A percentile compares a stretch with the other conserved stretches of the same genome.
phyloP scores from a whole-genome alignment of 23 tunicate genomes.

The Phallusia fumigata region DNA sequence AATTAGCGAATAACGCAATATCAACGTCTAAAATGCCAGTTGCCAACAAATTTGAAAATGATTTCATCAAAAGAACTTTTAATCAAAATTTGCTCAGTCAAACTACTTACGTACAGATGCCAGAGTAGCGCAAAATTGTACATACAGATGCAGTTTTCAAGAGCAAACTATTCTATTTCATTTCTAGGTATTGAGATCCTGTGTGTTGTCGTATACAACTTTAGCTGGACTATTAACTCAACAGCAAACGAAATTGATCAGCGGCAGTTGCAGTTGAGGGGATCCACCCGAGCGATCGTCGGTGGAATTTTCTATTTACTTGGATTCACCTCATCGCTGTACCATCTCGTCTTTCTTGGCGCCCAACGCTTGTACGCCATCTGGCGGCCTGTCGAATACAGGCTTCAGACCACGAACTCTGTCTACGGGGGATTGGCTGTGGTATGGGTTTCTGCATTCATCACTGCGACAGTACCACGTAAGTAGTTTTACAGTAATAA shows the following conservation, averaged over 20 bases:
- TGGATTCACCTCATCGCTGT: constrained; percentile 41
- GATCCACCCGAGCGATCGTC: constrained; percentile 4
- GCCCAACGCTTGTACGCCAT: constrained; percentile 35
- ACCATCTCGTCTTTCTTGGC: constrained; percentile 37
- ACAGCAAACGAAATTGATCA: constrained; percentile 20
- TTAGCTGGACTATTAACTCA: constrained; percentile 4
- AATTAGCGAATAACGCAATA: too few relatives aligned
- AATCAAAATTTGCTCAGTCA: too few relatives aligned
- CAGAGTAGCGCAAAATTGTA: too few relatives aligned
- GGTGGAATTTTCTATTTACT: constrained; percentile 36
- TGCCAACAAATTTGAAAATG: too few relatives aligned
- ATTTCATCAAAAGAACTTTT: too few relatives aligned
- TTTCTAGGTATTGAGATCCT: constrained; percentile 26
- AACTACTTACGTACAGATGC: too few relatives aligned
- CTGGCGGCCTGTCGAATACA: constrained; percentile 27
- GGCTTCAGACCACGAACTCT: background rate
- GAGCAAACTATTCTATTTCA: too few relatives aligned
- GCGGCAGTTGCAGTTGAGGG: background rate
- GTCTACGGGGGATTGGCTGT: constrained; percentile 19
- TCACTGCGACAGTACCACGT: constrained; percentile 38
- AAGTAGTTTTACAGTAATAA: background rate
- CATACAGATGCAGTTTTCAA: too few relatives aligned
- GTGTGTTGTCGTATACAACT: constrained; percentile 13
- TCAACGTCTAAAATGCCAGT: too few relatives aligned
- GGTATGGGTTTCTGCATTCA: constrained; percentile 23